phyloP scores from a whole-genome alignment of 2,888 invertebrate species.

The Caenorhabditis sp. region DNA sequence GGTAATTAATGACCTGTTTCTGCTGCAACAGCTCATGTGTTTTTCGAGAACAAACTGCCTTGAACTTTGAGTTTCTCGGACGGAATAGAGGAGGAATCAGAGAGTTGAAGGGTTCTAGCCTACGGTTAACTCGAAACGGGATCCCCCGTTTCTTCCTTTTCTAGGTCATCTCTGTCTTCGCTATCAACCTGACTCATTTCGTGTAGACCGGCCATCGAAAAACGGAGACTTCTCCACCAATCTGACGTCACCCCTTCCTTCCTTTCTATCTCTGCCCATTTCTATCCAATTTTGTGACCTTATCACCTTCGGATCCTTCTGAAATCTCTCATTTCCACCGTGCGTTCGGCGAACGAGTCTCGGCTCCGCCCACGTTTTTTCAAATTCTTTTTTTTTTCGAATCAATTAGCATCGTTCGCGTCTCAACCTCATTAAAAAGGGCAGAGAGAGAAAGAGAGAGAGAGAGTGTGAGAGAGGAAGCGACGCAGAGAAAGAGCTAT shows the following conservation, averaged over 20 bases:
- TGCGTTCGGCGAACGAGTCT: constrained; percentile 15
- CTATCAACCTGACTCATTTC: constrained; percentile 4
- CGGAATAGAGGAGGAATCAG: no score
- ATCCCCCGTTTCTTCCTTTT: neutral
- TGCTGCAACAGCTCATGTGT: no score
- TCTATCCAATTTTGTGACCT: constrained; percentile 30
- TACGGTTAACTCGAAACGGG: neutral
- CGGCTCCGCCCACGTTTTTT: constrained; percentile 5
- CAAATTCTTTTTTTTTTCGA: neutral
- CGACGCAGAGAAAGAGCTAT: constrained; percentile 22
- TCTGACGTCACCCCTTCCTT: constrained; percentile 16
- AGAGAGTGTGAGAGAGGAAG: neutral
- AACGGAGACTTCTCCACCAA: constrained; percentile 8
- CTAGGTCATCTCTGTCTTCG: neutral
- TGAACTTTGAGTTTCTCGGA: constrained; percentile 44
- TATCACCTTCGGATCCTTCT: constrained; percentile 19
- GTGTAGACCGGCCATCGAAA: neutral
- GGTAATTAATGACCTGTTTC: neutral
- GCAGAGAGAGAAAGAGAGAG: neutral
- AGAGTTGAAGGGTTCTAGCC: no score
- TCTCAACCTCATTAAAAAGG: neutral
- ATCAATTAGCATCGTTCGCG: constrained; percentile 21
- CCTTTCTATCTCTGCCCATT: neutral
- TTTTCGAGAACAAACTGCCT: neutral
- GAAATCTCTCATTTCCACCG: constrained; percentile 1